Percentiles rank a stretch among this genome's conserved stretches.
Evolutionary conservation across 2,888 invertebrate genomes (phyloP).

Genomic region (Palloptera scutellata): DNA sequence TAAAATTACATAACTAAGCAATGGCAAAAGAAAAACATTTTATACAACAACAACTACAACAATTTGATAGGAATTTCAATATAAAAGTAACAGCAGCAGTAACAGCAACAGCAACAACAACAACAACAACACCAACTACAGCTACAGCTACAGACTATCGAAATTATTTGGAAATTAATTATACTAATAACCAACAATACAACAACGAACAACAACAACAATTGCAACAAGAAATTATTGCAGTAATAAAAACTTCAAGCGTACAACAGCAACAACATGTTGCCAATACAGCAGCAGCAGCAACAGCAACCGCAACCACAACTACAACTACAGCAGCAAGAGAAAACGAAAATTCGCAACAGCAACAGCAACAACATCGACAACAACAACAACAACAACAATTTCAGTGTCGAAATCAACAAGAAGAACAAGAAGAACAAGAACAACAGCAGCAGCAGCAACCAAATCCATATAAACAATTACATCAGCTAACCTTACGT

Average conservation of each 20-base stretch:
- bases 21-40: neutral
- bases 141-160: too few species aligned
- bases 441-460: constrained; percentile 11
- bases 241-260: neutral
- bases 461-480: constrained; percentile 18
- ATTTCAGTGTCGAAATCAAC: neutral
- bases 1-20: neutral
- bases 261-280: constrained; percentile 28
- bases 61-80: too few species aligned
- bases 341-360: neutral
- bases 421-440: too few species aligned
- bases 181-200: neutral
- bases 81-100: too few species aligned
- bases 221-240: constrained; percentile 19
- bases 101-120: too few species aligned
- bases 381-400: constrained; percentile 1
- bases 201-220: constrained; percentile 16
- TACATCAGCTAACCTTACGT: too few species aligned
- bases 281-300: constrained; percentile 14
- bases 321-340: neutral
- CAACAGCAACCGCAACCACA: neutral
- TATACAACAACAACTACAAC: constrained; percentile 1
- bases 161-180: constrained; percentile 5
- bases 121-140: too few species aligned
- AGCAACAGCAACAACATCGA: neutral